Evolutionary conservation across 2,888 invertebrate genomes (phyloP).

Genomic region (Phortica okadai): DNA sequence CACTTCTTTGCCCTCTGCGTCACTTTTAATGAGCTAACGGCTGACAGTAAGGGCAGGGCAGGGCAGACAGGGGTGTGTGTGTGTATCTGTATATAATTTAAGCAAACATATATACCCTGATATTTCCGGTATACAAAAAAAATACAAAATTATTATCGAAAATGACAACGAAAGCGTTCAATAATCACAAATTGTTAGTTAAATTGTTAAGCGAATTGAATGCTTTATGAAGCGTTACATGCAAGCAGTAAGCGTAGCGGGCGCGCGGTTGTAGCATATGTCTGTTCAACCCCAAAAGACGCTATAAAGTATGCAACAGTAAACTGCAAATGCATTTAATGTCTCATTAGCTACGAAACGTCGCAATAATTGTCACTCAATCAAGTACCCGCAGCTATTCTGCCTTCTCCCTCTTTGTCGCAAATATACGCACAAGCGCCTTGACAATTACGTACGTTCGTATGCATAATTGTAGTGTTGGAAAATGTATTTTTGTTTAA

Average conservation of each 20-base stretch:
- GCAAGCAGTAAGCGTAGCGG: too few species aligned
- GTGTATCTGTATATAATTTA: not conserved
- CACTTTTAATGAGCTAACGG: not conserved
- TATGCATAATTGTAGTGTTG: slow-evolving; percentile 34
- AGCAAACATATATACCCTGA: slow-evolving; percentile 19
- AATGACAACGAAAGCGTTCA: slow-evolving; percentile 20
- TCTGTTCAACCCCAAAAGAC: not conserved
- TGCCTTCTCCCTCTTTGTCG: not conserved
- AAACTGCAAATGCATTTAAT: slow-evolving; percentile 33
- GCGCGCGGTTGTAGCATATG: not conserved
- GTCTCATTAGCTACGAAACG: slow-evolving; percentile 59
- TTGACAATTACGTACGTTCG: slow-evolving; percentile 32
- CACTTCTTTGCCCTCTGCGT: not conserved
- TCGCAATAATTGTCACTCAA: slow-evolving; percentile 55
- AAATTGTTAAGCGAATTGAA: slow-evolving; percentile 17
- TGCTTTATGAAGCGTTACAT: slow-evolving; percentile 12
- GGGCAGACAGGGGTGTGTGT: not conserved
- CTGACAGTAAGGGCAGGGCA: not conserved
- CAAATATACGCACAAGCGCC: slow-evolving; percentile 21
- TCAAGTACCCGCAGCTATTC: slow-evolving; percentile 42
- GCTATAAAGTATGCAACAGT: slow-evolving; percentile 12
- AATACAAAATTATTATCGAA: slow-evolving; percentile 4
- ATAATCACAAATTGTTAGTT: slow-evolving; percentile 28
- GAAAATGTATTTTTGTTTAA: not conserved
- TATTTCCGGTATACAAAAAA: slow-evolving; percentile 18